Evolutionary conservation across 2,888 invertebrate species (phyloP).

Genomic region (Protophormia terraenovae): DNA sequence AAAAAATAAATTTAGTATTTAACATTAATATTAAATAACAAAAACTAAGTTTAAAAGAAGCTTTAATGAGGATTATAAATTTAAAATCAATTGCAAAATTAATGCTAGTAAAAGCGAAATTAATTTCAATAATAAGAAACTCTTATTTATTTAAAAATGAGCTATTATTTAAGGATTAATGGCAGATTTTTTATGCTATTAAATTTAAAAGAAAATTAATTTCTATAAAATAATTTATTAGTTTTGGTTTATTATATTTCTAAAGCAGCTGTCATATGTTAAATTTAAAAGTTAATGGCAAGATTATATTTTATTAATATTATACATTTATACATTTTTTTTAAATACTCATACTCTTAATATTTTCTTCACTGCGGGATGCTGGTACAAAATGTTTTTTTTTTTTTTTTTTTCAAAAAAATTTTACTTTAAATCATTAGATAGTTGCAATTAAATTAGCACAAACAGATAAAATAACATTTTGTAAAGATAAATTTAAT

Average conservation of each 20-base stretch:
- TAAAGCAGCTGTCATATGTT: not conserved
- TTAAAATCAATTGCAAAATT: not conserved
- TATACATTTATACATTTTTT: not conserved
- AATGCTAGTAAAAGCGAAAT: not conserved
- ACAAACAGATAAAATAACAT: not conserved
- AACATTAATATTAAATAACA: not conserved
- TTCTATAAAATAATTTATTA: not conserved
- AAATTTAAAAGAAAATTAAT: not conserved
- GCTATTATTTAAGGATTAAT: not conserved
- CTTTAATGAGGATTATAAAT: not conserved
- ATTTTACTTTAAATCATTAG: not conserved
- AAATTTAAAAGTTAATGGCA: not conserved
- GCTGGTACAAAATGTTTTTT: not conserved
- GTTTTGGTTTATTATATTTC: not conserved
- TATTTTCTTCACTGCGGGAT: too few species aligned
- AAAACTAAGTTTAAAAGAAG: not conserved
- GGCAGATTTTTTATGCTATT: not conserved
- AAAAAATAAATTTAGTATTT: not conserved
- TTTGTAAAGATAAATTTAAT: not conserved
- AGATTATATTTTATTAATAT: too few species aligned
- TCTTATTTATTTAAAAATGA: not conserved
- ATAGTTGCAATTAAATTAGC: not conserved
- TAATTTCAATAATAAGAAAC: not conserved
- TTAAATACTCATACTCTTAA: not conserved
- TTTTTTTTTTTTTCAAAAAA: not conserved